A percentile compares a stretch with the other conserved stretches of the same genome.
These are phyloP conservation scores for Epirrhoe tristata DNA, from an alignment of 2,888 invertebrate species.

Conservation along the genomic window DNA sequence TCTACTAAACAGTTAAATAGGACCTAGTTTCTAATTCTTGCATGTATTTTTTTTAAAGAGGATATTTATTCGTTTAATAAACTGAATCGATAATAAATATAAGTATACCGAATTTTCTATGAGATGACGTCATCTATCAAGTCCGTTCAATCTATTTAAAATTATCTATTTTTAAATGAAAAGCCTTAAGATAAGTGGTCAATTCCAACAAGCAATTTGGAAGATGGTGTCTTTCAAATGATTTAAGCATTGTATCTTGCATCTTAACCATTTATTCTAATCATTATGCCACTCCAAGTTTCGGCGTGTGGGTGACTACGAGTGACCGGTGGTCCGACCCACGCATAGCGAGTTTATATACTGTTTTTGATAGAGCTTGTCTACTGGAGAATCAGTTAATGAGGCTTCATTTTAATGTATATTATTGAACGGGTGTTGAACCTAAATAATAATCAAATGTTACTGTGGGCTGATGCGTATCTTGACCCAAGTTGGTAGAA, in stretches of 20 bases:
- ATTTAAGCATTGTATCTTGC: neutral
- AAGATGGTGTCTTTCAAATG: neutral
- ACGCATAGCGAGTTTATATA: slow-evolving; percentile 36
- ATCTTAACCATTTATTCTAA: slow-evolving; percentile 10
- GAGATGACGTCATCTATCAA: too few species aligned
- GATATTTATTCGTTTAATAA: too few species aligned
- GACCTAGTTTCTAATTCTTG: too few species aligned
- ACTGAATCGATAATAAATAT: too few species aligned
- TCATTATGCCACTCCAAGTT: slow-evolving; percentile 18
- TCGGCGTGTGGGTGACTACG: slow-evolving; percentile 36
- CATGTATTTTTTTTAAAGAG: too few species aligned
- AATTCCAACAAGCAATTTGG: neutral
- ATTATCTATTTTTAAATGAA: neutral
- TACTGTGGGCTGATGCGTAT: neutral
- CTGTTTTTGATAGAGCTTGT: slow-evolving; percentile 31
- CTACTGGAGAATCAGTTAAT: slow-evolving; percentile 29
- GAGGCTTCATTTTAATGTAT: slow-evolving; percentile 19
- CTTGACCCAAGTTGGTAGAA: neutral
- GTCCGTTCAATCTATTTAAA: too few species aligned
- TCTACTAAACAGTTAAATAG: too few species aligned
- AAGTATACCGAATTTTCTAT: too few species aligned
- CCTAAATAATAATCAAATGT: neutral
- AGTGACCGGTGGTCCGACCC: slow-evolving; percentile 40
- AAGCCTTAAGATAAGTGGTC: neutral
- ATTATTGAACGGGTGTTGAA: slow-evolving; percentile 27